Evolutionary conservation across 2,888 invertebrate species (phyloP).

Genomic region (Graphium colonna): DNA sequence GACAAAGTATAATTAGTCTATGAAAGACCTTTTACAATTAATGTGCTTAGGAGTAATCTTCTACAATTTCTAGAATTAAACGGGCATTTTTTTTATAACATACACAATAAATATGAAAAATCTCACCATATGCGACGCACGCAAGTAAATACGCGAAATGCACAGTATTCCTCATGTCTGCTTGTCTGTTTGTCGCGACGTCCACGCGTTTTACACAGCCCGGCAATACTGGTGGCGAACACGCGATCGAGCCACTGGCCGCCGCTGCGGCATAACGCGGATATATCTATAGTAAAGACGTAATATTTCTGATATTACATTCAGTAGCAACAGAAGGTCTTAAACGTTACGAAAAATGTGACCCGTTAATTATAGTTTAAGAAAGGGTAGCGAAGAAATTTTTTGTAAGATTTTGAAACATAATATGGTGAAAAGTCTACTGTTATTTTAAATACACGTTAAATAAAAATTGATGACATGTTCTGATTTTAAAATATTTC

Average conservation of each 20-base stretch:
- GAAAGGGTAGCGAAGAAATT: background rate
- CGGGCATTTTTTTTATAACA: no score
- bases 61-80: no score
- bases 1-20: no score
- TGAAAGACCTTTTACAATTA: no score
- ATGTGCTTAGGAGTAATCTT: no score
- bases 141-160: conserved; percentile 53
- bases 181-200: conserved; percentile 46
- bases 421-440: background rate
- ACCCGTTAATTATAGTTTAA: background rate
- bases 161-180: conserved; percentile 59
- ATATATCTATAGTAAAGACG: conserved; percentile 48
- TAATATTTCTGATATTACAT: conserved; percentile 15
- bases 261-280: conserved; percentile 35
- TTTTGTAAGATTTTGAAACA: background rate
- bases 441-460: no score
- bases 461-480: no score
- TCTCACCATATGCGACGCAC: conserved; percentile 66
- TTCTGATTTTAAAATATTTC: no score
- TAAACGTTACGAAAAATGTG: background rate
- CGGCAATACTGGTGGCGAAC: conserved; percentile 60
- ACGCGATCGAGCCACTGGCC: conserved; percentile 41
- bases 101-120: conserved; percentile 11
- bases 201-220: conserved; percentile 57
- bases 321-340: background rate